phyloP scores from a whole-genome alignment of 2,113 vertebrate genomes.

The Chaenogobius annularis region DNA sequence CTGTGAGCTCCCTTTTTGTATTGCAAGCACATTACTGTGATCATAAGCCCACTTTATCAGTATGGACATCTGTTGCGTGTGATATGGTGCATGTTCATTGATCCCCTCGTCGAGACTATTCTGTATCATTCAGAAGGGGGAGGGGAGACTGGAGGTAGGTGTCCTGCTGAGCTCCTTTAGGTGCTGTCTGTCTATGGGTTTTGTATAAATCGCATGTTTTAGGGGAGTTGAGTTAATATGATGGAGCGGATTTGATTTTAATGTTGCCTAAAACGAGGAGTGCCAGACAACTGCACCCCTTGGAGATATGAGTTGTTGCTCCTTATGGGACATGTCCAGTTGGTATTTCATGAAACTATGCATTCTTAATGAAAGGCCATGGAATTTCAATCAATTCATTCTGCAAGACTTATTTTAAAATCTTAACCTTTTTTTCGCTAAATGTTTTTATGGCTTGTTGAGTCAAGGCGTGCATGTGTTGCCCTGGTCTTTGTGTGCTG shows the following conservation, averaged over 20 bases:
- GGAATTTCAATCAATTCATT: background rate
- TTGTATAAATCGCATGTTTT: slow-evolving; percentile 24
- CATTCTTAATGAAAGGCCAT: background rate
- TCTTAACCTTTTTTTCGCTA: background rate
- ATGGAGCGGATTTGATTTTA: slow-evolving; percentile 61
- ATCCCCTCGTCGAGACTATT: slow-evolving; percentile 29
- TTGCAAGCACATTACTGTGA: slow-evolving; percentile 20
- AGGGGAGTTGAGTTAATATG: slow-evolving; percentile 38
- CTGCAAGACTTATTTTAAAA: background rate
- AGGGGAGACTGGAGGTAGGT: background rate
- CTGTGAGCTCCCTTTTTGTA: slow-evolving; percentile 1
- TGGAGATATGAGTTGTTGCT: background rate
- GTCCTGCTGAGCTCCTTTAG: slow-evolving; percentile 26
- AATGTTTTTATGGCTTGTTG: background rate
- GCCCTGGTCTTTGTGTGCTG: slow-evolving; percentile 60
- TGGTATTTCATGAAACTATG: background rate
- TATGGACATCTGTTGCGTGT: slow-evolving; percentile 62
- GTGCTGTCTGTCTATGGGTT: slow-evolving; percentile 10
- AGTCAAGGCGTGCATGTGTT: background rate
- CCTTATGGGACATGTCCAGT: background rate
- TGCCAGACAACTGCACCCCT: slow-evolving; percentile 19
- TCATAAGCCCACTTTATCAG: background rate
- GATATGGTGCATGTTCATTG: slow-evolving; percentile 53
- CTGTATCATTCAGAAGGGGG: slow-evolving; percentile 43
- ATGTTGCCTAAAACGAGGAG: slow-evolving; percentile 48